Base-by-base conservation (phyloP, 1,140 invertebrate species). In the Apis dorsata region DNA sequence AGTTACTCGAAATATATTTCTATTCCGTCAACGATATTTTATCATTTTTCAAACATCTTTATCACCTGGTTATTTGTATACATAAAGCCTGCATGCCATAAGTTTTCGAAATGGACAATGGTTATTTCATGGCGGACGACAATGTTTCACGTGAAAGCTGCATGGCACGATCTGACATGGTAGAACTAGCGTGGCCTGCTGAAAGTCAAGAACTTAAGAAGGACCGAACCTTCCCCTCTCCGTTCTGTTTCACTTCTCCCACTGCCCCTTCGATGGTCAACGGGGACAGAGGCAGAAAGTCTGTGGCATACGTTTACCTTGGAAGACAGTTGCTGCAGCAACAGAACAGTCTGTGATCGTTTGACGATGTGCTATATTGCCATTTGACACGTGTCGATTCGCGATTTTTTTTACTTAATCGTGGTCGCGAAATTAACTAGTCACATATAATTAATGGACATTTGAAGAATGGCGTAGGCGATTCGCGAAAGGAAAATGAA, bases 261-360 rank as follows among this genome's bases (percentile, higher is more conserved):
- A 59, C 71, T 19, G 51, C 19, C 44, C 15, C 60, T 44, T 34
- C 21, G 60, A 28, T 53, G 49, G n/a, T 49, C 53, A 74, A 70
- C 66, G 76, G 53, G 17, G 63, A 53, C 59, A 65, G n/a, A 57
- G 44, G 34, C 34, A 44, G 21, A 15, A 7, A 59, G 72, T 59
- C 15, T 70, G 69, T 8, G 55, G 49, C 59, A 78, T 81, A 21
- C 65, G 53, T 81, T 86, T 84, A 87, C 82, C 78, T 69, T 71
- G 55, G 57, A 87, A 81, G 82, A 87, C 82, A 80, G 85, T 87
- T 55, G 81, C 55, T 75, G 73, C 57, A 76, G 63, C 69, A 77
- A 70, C 62, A n/a, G 66, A 69, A n/a, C 72, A 13, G 13, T 44
- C 71, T 66, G 9, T 24, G 76, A 57, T 83, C 55, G 28, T 34